phyloP scores from a whole-genome alignment of 2,797 vertebrate genomes.

The Alectoris magna region DNA sequence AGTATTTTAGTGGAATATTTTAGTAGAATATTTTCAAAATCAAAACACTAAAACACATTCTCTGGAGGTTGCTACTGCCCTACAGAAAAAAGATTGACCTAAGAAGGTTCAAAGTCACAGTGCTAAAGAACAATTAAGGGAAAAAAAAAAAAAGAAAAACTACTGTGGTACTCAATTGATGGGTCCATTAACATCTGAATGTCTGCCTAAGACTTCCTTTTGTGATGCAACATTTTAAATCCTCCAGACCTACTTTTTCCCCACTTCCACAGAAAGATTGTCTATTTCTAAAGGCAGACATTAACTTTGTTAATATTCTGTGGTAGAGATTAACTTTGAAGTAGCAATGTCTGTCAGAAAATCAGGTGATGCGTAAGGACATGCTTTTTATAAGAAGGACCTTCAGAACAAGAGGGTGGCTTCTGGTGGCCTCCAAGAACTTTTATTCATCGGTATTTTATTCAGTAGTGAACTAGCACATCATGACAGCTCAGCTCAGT shows the following conservation, averaged over 20 bases:
- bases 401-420: not conserved
- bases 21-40: not conserved
- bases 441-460: not conserved
- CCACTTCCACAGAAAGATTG: constrained; percentile 1
- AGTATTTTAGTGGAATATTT: not conserved
- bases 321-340: not conserved
- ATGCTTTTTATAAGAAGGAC: not conserved
- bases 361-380: not conserved
- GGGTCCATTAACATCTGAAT: not conserved
- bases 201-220: not conserved
- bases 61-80: not conserved
- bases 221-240: constrained; percentile 33
- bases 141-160: not conserved
- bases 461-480: not conserved
- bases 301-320: not conserved
- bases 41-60: not conserved
- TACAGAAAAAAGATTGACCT: not conserved
- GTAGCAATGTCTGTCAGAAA: not conserved
- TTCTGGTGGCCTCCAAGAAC: not conserved
- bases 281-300: not conserved
- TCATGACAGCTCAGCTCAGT: not conserved
- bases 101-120: not conserved
- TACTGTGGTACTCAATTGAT: not conserved
- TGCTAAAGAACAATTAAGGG: not conserved
- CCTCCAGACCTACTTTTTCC: constrained; percentile 21